Conservation (phyloP, 1,140 invertebrate genomes). For the Campodea augens region DNA sequence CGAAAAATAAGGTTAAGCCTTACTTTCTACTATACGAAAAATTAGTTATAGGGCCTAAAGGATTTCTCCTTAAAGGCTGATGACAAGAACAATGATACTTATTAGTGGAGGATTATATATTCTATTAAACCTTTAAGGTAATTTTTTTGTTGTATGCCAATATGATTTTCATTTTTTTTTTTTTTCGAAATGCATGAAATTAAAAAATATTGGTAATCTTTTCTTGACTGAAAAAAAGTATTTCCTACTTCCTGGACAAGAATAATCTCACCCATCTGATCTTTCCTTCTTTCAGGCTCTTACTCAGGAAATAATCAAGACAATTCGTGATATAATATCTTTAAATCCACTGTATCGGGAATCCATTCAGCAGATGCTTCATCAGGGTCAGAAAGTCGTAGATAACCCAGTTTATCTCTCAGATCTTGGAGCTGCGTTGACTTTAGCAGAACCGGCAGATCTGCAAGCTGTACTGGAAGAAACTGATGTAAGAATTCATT, state of each 20-base stretch:
- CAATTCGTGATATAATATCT: slow-evolving; percentile 88
- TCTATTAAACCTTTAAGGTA: too few species aligned
- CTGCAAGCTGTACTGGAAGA: slow-evolving; percentile 90
- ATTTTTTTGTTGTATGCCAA: too few species aligned
- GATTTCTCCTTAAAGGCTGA: too few species aligned
- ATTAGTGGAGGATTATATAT: too few species aligned
- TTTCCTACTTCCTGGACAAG: neutral
- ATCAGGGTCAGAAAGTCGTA: slow-evolving; percentile 82
- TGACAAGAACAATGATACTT: too few species aligned
- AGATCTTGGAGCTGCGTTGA: slow-evolving; percentile 87
- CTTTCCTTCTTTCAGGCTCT: slow-evolving; percentile 40
- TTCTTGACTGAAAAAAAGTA: too few species aligned
- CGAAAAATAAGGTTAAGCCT: too few species aligned
- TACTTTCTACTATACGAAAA: too few species aligned
- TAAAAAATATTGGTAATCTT: neutral
- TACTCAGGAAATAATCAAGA: slow-evolving; percentile 94
- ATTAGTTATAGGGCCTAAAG: too few species aligned
- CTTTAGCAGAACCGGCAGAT: slow-evolving; percentile 77
- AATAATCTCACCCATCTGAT: neutral
- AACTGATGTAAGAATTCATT: slow-evolving; percentile 50
- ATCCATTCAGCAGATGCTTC: slow-evolving; percentile 81
- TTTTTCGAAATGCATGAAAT: neutral
- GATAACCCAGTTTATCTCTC: slow-evolving; percentile 98
- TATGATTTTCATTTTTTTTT: neutral
- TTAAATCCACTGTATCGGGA: slow-evolving; percentile 88